Conservation (phyloP, 2,888 invertebrate genomes). For the Cyclophora punctaria region DNA sequence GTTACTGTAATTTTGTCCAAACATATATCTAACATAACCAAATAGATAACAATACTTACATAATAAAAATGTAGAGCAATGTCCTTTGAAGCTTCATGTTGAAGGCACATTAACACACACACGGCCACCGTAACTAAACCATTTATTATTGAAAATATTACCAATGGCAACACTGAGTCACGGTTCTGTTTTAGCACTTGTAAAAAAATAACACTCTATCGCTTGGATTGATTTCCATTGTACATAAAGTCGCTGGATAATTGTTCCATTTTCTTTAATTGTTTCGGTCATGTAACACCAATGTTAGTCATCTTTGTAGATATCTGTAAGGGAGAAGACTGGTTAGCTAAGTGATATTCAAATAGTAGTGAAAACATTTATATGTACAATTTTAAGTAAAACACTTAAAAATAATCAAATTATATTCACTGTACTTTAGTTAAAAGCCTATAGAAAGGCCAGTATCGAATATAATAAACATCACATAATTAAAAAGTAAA, state of each 20-base stretch:
- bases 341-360: conserved; percentile 1
- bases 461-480: too few relatives aligned
- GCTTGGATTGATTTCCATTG: conserved; percentile 30
- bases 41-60: conserved; percentile 43
- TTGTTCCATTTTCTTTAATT: conserved; percentile 20
- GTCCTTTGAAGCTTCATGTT: conserved; percentile 44
- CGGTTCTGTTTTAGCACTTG: conserved; percentile 31
- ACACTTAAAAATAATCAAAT: too few relatives aligned
- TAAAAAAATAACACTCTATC: conserved; percentile 17
- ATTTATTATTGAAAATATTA: conserved; percentile 32
- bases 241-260: conserved; percentile 18
- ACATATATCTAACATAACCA: too few relatives aligned
- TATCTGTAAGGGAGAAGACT: conserved; percentile 34
- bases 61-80: conserved; percentile 44
- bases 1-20: too few relatives aligned
- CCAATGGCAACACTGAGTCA: conserved; percentile 36
- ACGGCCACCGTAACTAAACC: conserved; percentile 38
- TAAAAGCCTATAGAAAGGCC: too few relatives aligned
- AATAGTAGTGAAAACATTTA: conserved; percentile 22
- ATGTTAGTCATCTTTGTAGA: conserved; percentile 37
- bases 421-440: too few relatives aligned
- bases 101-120: conserved; percentile 33
- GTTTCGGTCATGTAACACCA: conserved; percentile 38
- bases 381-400: too few relatives aligned
- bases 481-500: too few relatives aligned